Percentiles rank a stretch among this genome's conserved stretches.
These are phyloP conservation scores for Potamarius usumacintae DNA, from an alignment of 2,113 vertebrate species.

Conservation along the genomic window DNA sequence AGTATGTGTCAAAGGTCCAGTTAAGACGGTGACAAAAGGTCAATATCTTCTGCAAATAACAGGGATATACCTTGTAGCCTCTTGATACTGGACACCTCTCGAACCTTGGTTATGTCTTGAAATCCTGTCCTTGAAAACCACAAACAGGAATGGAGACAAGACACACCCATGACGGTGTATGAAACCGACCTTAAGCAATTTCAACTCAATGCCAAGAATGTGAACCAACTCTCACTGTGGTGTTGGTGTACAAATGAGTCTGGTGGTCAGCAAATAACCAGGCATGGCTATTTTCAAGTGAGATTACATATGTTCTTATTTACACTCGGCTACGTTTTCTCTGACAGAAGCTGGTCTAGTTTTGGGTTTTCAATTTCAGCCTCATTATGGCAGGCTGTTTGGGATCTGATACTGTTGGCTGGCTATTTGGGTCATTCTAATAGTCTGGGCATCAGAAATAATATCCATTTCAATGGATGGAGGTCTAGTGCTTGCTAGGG, in stretches of 20 bases:
- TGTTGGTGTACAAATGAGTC: not conserved
- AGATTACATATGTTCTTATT: not conserved
- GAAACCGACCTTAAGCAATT: not conserved
- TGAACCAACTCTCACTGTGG: not conserved
- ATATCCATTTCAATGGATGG: constrained; percentile 34
- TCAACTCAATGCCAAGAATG: not conserved
- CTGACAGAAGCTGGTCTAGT: not conserved
- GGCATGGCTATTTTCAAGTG: not conserved
- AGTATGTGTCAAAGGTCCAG: no score
- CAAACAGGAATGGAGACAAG: not conserved
- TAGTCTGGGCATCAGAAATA: constrained; percentile 31
- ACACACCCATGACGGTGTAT: not conserved
- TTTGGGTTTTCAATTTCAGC: constrained; percentile 36
- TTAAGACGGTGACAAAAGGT: not conserved
- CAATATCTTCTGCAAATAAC: not conserved
- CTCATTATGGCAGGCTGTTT: constrained; percentile 34
- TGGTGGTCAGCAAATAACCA: not conserved
- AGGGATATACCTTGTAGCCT: not conserved
- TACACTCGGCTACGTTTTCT: not conserved
- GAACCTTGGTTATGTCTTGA: not conserved
- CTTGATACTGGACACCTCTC: not conserved
- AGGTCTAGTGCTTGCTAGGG: no score
- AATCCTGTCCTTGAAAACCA: not conserved
- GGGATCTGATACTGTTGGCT: constrained; percentile 38
- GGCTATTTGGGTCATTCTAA: constrained; percentile 40